A percentile compares a stretch with the other conserved stretches of the same genome.
Evolutionary conservation across 1,140 invertebrate genomes (phyloP).

Genomic region (Macrostomum lignano): DNA sequence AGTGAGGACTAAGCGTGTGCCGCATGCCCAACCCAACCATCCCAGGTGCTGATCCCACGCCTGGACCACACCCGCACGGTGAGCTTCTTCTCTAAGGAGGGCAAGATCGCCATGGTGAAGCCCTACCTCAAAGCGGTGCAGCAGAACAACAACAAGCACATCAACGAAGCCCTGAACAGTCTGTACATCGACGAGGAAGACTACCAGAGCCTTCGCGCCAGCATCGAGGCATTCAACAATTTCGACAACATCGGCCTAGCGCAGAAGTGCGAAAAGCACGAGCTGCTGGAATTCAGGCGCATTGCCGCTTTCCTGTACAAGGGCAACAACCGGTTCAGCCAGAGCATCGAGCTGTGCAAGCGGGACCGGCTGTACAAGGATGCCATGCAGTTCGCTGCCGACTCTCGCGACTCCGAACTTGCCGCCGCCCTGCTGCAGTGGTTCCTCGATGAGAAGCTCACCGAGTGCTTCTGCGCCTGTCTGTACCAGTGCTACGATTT

Average conservation of each 20-base stretch:
- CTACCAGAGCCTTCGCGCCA: conserved; percentile 71
- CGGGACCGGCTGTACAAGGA: conserved; percentile 33
- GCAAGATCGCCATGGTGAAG: conserved; percentile 76
- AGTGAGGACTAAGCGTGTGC: too few relatives aligned
- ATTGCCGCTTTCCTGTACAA: conserved; percentile 98
- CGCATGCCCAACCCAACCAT: too few relatives aligned
- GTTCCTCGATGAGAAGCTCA: conserved; percentile 79
- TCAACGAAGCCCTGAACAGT: conserved; percentile 90
- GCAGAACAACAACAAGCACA: conserved; percentile 47
- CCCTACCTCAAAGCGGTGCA: conserved; percentile 87
- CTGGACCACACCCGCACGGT: conserved; percentile 72
- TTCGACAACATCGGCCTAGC: conserved; percentile 95
- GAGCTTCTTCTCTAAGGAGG: conserved; percentile 38
- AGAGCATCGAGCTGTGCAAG: conserved; percentile 48
- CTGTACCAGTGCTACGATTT: conserved; percentile 96
- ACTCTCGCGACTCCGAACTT: conserved; percentile 74
- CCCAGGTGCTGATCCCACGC: too few relatives aligned
- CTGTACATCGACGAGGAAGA: conserved; percentile 93
- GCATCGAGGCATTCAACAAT: conserved; percentile 96
- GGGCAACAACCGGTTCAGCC: conserved; percentile 97
- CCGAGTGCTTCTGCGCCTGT: conserved; percentile 88
- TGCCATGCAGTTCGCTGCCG: conserved; percentile 94
- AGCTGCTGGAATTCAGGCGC: conserved; percentile 86
- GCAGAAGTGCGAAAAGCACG: conserved; percentile 86
- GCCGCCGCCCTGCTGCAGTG: conserved; percentile 83